Evolutionary conservation across 2,113 vertebrate species (phyloP).

Genomic region (Anhinga rufa): DNA sequence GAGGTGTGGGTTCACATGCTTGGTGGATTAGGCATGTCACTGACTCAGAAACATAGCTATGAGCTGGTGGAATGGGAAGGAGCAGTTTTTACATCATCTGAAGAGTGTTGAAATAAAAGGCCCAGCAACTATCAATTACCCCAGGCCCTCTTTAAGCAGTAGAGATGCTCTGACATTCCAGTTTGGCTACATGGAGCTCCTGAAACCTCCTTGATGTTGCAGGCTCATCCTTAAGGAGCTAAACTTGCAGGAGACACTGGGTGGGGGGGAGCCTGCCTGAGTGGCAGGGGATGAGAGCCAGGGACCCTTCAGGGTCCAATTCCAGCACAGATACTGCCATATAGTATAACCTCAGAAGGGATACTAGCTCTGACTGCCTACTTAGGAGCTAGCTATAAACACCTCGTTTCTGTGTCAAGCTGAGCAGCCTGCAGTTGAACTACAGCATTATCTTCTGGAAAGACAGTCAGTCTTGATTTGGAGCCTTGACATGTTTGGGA

Average conservation of each 20-base stretch:
- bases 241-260: not conserved
- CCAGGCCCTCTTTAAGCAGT: not conserved
- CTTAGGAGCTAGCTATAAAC: not conserved
- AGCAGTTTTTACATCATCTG: not conserved
- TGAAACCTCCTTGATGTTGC: not conserved
- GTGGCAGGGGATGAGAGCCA: not conserved
- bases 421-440: not conserved
- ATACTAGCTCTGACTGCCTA: not conserved
- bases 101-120: not conserved
- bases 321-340: not conserved
- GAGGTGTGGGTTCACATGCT: conserved; percentile 1
- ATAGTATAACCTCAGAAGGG: not conserved
- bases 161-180: not conserved
- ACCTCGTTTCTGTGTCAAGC: not conserved
- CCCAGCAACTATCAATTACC: not conserved
- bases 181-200: not conserved
- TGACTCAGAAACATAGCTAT: not conserved
- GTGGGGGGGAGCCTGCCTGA: not conserved
- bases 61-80: not conserved
- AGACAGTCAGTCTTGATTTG: not conserved
- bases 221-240: not conserved
- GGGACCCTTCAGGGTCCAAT: not conserved
- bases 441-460: not conserved
- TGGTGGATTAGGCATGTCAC: not conserved
- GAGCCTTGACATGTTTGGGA: not conserved